Percentiles rank a stretch among this genome's conserved stretches.
These are phyloP conservation scores for Pelochelys cantorii DNA, from an alignment of 2,797 vertebrate genomes.

Conservation along the genomic window DNA sequence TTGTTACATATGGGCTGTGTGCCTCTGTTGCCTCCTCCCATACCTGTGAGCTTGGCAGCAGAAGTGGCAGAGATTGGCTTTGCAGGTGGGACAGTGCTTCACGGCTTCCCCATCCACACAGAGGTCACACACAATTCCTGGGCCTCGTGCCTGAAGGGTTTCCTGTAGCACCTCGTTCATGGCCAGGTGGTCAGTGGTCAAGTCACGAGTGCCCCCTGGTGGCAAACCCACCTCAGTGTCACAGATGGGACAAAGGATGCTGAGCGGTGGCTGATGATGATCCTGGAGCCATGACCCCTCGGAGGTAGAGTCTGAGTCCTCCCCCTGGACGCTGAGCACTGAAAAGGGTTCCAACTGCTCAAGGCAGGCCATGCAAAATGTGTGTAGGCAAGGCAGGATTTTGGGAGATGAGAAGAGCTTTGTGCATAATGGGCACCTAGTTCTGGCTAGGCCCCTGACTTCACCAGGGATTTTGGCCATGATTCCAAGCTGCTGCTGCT, in stretches of 20 bases:
- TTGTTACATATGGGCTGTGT: rapidly evolving
- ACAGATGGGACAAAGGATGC: conserved; percentile 90
- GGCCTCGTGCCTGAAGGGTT: conserved; percentile 78
- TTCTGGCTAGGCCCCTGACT: conserved; percentile 60
- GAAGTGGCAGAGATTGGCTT: conserved; percentile 89
- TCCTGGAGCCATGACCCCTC: conserved; percentile 40
- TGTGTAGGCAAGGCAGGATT: conserved; percentile 91
- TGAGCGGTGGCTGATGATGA: conserved; percentile 43
- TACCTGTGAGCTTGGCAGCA: conserved; percentile 95
- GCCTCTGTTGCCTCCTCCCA: background rate
- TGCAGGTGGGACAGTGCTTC: conserved; percentile 89
- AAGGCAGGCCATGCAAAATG: conserved; percentile 89
- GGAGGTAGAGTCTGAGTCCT: conserved; percentile 59
- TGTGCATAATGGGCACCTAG: conserved; percentile 83
- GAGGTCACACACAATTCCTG: conserved; percentile 87
- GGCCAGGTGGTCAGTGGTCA: conserved; percentile 89
- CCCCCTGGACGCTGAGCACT: conserved; percentile 24
- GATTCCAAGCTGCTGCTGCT: background rate
- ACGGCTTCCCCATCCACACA: conserved; percentile 88
- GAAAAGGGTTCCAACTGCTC: conserved; percentile 84
- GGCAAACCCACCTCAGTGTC: conserved; percentile 90
- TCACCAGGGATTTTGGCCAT: conserved; percentile 5
- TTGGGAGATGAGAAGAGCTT: conserved; percentile 85
- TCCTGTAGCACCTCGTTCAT: conserved; percentile 87
- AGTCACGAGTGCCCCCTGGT: conserved; percentile 81